Evolutionary conservation across 2,113 vertebrate species (phyloP).

Genomic region (Chionomys nivalis): DNA sequence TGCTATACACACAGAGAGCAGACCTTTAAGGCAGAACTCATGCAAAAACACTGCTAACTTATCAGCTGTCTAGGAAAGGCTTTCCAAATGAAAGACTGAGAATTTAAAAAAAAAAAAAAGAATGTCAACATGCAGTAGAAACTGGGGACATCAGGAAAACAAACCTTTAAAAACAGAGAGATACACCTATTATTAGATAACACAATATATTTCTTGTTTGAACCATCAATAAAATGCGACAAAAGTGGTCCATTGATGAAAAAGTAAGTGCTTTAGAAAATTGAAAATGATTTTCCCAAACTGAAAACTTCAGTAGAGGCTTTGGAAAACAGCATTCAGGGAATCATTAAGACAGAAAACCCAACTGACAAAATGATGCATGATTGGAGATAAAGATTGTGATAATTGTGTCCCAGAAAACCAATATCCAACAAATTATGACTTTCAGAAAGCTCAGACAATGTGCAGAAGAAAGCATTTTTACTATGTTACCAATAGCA

Average conservation of each 20-base stretch:
- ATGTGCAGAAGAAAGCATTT: neutral
- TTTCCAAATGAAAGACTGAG: neutral
- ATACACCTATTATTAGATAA: neutral
- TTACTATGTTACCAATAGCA: neutral
- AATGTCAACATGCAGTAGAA: neutral
- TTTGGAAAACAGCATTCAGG: neutral
- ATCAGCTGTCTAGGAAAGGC: neutral
- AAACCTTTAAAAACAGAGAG: neutral
- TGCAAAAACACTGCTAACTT: neutral
- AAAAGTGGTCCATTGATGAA: neutral
- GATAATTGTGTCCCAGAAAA: slow-evolving; percentile 16
- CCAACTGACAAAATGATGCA: slow-evolving; percentile 4
- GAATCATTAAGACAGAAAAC: neutral
- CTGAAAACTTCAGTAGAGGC: neutral
- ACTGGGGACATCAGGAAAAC: neutral
- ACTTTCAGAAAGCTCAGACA: neutral
- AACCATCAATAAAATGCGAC: neutral
- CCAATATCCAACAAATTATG: neutral
- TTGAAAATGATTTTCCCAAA: slow-evolving; percentile 49
- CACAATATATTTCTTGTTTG: neutral
- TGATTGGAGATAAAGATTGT: slow-evolving; percentile 2
- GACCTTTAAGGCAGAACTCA: neutral
- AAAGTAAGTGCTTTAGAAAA: slow-evolving; percentile 16
- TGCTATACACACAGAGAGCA: neutral
- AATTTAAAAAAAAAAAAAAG: neutral